Evolutionary conservation across 37 sponge, comb jelly and placozoan species (phyloP).

Genomic region (Chondrilla cf. caribensis): DNA sequence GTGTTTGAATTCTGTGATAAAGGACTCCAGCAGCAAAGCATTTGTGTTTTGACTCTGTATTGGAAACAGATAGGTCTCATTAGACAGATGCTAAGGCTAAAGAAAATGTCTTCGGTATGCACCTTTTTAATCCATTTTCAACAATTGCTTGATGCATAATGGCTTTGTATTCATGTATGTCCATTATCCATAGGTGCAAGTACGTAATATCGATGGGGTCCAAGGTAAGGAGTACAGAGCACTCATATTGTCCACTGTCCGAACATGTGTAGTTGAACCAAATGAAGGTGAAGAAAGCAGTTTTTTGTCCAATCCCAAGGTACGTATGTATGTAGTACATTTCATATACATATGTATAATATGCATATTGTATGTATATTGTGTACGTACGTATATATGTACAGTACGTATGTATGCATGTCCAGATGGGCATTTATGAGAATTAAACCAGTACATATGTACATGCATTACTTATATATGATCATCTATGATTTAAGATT

Average conservation of each 20-base stretch:
- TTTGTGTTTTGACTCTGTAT: conserved; percentile 85
- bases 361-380: too few species aligned
- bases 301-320: conserved; percentile 85
- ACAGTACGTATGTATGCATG: too few species aligned
- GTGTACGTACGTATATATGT: too few species aligned
- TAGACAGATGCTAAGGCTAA: conserved; percentile 42
- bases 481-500: too few species aligned
- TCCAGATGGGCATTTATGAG: too few species aligned
- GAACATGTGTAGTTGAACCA: conserved; percentile 60
- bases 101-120: conserved; percentile 36
- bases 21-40: conserved; percentile 41
- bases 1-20: neutral
- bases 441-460: too few species aligned
- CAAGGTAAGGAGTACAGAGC: conserved; percentile 86
- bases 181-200: conserved; percentile 50
- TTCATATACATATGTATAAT: too few species aligned
- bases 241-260: conserved; percentile 78
- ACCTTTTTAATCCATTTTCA: neutral
- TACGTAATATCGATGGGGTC: conserved; percentile 51
- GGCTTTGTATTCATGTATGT: neutral
- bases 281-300: conserved; percentile 46
- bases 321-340: too few species aligned
- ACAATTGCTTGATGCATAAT: too few species aligned
- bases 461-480: too few species aligned
- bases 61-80: conserved; percentile 52